phyloP scores from a whole-genome alignment of 2,797 vertebrate genomes.

The Enteromius thamalakanensis region DNA sequence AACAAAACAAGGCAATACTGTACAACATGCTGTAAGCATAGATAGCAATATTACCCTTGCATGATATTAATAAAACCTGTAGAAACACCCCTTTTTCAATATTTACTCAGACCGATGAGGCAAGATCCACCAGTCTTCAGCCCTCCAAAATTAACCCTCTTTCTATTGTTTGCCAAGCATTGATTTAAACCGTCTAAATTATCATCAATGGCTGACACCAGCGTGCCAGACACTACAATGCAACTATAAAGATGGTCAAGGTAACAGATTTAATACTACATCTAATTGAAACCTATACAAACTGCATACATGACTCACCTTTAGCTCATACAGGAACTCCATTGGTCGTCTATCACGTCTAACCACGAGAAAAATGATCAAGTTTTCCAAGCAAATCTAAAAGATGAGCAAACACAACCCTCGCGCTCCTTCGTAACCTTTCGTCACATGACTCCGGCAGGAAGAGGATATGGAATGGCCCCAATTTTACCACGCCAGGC shows the following conservation, averaged over 20 bases:
- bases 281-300: neutral
- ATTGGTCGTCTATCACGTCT: conserved; percentile 57
- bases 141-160: neutral
- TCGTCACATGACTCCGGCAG: conserved; percentile 67
- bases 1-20: neutral
- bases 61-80: too few relatives aligned
- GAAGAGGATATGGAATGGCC: conserved; percentile 59
- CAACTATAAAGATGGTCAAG: neutral
- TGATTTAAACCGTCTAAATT: neutral
- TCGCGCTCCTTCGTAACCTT: conserved; percentile 45
- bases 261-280: neutral
- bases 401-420: conserved; percentile 19
- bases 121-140: neutral
- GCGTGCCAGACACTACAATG: neutral
- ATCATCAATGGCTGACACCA: neutral
- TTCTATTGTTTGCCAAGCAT: neutral
- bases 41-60: neutral
- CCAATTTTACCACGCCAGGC: conserved; percentile 58
- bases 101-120: conserved; percentile 7
- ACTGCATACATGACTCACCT: conserved; percentile 71
- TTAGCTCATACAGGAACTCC: conserved; percentile 71
- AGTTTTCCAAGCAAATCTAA: conserved; percentile 7
- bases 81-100: neutral
- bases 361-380: neutral
- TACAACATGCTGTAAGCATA: neutral